These are phyloP conservation scores for Nyctalus aviator DNA, from an alignment of 2,797 vertebrate genomes.

Conservation along the genomic window DNA sequence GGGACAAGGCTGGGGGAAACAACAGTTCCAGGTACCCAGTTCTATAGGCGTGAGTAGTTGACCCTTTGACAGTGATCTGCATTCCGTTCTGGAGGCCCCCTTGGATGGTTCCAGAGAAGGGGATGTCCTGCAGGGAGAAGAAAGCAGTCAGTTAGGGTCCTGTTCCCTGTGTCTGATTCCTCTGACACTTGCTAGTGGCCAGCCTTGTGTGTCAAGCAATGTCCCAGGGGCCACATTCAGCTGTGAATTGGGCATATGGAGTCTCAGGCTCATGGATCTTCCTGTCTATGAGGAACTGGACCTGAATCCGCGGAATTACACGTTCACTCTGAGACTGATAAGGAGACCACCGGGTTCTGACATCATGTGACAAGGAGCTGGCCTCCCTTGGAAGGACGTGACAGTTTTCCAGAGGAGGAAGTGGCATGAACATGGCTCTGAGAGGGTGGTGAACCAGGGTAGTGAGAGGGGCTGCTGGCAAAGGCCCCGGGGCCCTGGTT, in stretches of 20 bases:
- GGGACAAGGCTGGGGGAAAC: not conserved
- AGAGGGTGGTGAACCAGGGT: not conserved
- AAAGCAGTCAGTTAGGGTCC: not conserved
- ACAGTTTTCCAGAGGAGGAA: not conserved
- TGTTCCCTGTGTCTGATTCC: not conserved
- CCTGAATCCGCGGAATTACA: rapidly evolving
- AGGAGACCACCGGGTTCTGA: too few relatives aligned
- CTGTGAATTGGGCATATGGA: not conserved
- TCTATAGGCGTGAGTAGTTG: too few relatives aligned
- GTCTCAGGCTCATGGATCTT: not conserved
- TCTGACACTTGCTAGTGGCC: too few relatives aligned
- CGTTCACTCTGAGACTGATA: not conserved
- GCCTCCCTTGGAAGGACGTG: not conserved
- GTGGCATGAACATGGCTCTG: too few relatives aligned
- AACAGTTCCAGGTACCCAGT: not conserved
- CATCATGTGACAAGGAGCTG: not conserved
- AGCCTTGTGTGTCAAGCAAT: rapidly evolving
- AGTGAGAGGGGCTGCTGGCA: not conserved
- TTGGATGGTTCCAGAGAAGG: too few relatives aligned
- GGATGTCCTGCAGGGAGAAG: constrained; percentile 54
- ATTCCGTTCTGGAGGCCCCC: too few relatives aligned
- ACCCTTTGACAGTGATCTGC: too few relatives aligned
- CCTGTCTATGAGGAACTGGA: not conserved
- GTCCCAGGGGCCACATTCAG: not conserved
- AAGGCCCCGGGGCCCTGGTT: not conserved